Base-by-base conservation (phyloP, 1,140 invertebrate species). In the Latrodectus geometricus region DNA sequence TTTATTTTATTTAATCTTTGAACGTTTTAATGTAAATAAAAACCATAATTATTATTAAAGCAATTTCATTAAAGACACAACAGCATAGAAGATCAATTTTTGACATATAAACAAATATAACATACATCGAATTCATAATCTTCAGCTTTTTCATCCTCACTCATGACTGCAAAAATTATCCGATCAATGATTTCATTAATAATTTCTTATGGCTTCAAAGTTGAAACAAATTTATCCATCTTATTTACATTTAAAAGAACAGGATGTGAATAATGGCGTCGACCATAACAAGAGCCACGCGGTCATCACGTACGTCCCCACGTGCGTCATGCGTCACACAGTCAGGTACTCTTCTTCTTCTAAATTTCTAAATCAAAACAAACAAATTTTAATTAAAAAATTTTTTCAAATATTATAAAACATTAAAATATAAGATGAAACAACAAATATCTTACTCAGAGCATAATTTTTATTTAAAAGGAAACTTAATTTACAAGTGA, bases 251-350 rank as follows among this genome's bases (percentile, higher is more conserved):
- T 35, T 35, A 35, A 35, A 35, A 35, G 35, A 49, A 86, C 75
- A 77, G 83, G 82, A 84, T 76, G 48, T 49, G 20, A 78, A n/a
- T 17, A 86, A 86, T 86, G 83, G 83, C 83, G 83, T 70, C 74
- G 23, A 78, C 74, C 83, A 86, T 66, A 86, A 86, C 83, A 86
- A 78, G n/a, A 76, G 74, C 74, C 83, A 78, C 74, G 74, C 83
- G 83, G 74, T 78, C 74, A 15, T 75, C 80, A 84, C 73, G 83
- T 86, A 76, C 66, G 73, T 68, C 49, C 49, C 83, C 83, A 86
- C 83, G 83, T 86, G 83, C 70, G 72, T 83, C 81, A 81, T 20
- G 66, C n/a, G 76, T 78, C 54, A 61, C 8, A 50, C 56, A 17
- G 48, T 17, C 11, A 14, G 3, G 3, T 78, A 35, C 23, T 76